Evolutionary conservation across 2,797 vertebrate genomes (phyloP).

Genomic region (Brachyalestes nurse): DNA sequence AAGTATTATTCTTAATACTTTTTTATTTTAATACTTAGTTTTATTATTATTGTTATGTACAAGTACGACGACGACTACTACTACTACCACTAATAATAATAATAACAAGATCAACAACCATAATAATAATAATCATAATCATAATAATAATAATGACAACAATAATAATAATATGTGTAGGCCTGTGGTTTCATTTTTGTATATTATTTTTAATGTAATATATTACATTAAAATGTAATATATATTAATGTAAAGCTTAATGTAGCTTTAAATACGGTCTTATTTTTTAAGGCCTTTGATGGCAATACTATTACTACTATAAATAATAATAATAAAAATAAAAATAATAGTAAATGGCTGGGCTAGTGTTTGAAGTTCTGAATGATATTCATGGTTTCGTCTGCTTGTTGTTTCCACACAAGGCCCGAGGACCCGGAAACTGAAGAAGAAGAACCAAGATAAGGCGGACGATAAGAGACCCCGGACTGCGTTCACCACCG

Average conservation of each 20-base stretch:
- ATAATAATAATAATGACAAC: background rate
- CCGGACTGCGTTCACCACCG: constrained; percentile 92
- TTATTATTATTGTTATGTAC: background rate
- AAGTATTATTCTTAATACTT: too few species aligned
- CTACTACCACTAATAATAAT: too few species aligned
- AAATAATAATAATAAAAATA: background rate
- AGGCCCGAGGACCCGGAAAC: constrained; percentile 94
- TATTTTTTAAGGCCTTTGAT: too few species aligned
- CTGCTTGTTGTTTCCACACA: constrained; percentile 72
- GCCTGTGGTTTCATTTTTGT: too few species aligned
- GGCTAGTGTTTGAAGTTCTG: background rate
- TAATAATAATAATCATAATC: background rate
- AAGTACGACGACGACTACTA: too few species aligned
- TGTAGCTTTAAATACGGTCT: too few species aligned
- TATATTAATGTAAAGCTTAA: too few species aligned
- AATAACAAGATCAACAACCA: too few species aligned
- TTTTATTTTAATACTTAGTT: too few species aligned
- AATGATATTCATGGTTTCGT: constrained; percentile 56
- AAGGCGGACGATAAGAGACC: constrained; percentile 90
- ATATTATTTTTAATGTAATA: too few species aligned
- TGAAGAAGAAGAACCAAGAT: constrained; percentile 89
- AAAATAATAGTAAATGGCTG: background rate
- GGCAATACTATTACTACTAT: too few species aligned
- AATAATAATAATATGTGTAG: background rate
- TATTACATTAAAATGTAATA: too few species aligned